These are phyloP conservation scores for Stomatorhinus ivindoensis DNA, from an alignment of 2,113 vertebrate genomes.

Conservation along the genomic window DNA sequence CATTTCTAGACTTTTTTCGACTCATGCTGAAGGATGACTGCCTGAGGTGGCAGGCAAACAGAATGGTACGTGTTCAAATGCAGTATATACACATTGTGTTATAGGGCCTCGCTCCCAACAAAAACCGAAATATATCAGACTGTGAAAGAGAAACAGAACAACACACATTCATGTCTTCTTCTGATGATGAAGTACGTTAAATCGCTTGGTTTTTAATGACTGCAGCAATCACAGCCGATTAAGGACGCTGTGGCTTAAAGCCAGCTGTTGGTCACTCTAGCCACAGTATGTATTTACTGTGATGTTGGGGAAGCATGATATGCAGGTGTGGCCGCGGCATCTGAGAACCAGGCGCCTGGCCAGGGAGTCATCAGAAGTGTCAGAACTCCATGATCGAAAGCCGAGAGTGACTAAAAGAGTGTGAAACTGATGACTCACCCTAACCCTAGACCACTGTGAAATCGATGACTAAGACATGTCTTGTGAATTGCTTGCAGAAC, in stretches of 20 bases:
- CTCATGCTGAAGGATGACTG: background rate
- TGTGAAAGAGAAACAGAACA: background rate
- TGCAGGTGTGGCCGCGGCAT: background rate
- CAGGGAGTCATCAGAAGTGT: background rate
- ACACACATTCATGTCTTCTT: background rate
- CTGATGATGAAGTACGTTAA: background rate
- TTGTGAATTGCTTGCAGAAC: background rate
- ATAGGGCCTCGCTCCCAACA: background rate
- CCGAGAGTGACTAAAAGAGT: background rate
- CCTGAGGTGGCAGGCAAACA: background rate
- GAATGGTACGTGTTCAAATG: background rate
- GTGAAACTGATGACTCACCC: background rate
- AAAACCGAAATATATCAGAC: slow-evolving; percentile 9
- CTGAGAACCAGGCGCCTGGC: background rate
- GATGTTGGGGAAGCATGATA: background rate
- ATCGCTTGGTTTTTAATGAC: background rate
- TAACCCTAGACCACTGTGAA: background rate
- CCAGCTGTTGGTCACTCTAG: background rate
- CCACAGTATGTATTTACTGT: background rate
- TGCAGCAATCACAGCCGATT: background rate
- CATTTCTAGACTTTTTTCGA: background rate
- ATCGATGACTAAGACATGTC: background rate
- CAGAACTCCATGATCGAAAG: background rate
- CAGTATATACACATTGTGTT: background rate
- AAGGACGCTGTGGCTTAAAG: background rate